Evolutionary conservation across 1,140 invertebrate genomes (phyloP).

Genomic region (Caenorhabditis remanei): DNA sequence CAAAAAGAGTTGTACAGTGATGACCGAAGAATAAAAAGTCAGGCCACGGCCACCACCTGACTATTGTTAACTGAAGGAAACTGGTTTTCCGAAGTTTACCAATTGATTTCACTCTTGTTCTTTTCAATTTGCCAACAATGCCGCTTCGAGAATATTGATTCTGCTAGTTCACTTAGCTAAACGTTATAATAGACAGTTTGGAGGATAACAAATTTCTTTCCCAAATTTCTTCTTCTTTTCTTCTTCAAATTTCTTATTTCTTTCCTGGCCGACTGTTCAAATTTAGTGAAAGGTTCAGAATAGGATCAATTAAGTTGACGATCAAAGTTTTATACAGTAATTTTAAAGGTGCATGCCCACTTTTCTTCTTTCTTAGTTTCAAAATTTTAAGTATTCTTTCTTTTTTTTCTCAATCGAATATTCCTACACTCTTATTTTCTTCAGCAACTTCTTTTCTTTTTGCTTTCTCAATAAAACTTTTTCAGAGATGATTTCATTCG

Average conservation of each 20-base stretch:
- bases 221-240: no score
- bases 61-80: background rate
- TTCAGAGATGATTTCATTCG: slow-evolving; percentile 39
- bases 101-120: background rate
- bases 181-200: background rate
- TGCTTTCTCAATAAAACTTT: background rate
- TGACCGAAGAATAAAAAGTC: background rate
- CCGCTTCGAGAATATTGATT: background rate
- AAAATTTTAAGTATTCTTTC: background rate
- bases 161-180: no score
- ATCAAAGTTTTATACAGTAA: background rate
- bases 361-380: no score
- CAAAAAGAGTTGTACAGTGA: background rate
- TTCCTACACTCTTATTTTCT: background rate
- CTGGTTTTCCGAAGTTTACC: slow-evolving; percentile 10
- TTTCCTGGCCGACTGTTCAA: no score
- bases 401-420: background rate
- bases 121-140: background rate
- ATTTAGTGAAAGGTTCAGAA: no score
- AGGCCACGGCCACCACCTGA: background rate
- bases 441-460: no score
- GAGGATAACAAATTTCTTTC: background rate
- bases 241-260: no score
- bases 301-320: no score
- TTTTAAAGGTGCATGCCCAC: background rate